These are phyloP conservation scores for Nothobranchius kuhntae DNA, from an alignment of 2,113 vertebrate species.

Conservation along the genomic window DNA sequence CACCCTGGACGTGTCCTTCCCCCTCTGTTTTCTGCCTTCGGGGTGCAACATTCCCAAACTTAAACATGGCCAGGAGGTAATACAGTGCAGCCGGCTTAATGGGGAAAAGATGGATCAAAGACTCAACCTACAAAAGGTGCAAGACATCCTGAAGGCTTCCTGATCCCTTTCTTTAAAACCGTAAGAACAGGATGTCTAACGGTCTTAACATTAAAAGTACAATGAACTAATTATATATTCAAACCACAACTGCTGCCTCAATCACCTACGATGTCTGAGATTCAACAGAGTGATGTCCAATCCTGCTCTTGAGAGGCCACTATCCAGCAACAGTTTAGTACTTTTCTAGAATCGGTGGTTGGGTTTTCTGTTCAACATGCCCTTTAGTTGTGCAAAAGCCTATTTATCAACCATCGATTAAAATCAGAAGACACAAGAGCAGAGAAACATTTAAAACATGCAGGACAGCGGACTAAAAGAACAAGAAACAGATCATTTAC, in stretches of 20 bases:
- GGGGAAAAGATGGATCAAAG: background rate
- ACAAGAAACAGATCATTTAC: background rate
- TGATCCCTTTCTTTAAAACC: slow-evolving; percentile 10
- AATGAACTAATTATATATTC: slow-evolving; percentile 47
- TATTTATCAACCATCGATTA: no score
- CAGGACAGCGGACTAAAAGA: no score
- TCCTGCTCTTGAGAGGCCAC: no score
- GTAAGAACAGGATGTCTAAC: slow-evolving; percentile 45
- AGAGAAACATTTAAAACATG: no score
- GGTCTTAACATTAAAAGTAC: slow-evolving; percentile 30
- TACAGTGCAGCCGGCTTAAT: slow-evolving; percentile 2
- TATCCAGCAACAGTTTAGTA: no score
- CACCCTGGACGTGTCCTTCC: slow-evolving; percentile 45
- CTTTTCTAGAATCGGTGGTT: no score
- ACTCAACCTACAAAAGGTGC: slow-evolving; percentile 4
- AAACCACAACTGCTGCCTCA: slow-evolving; percentile 2
- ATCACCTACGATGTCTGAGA: background rate
- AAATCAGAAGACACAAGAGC: no score
- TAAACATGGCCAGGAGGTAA: slow-evolving; percentile 29
- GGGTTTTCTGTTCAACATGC: no score
- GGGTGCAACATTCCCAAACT: slow-evolving; percentile 30
- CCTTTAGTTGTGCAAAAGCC: no score
- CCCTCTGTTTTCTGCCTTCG: slow-evolving; percentile 36
- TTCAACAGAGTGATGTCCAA: no score
- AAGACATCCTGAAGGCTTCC: slow-evolving; percentile 1